Base-by-base conservation (phyloP, 1,140 invertebrate genomes). In the Panagrolaimus sp. region DNA sequence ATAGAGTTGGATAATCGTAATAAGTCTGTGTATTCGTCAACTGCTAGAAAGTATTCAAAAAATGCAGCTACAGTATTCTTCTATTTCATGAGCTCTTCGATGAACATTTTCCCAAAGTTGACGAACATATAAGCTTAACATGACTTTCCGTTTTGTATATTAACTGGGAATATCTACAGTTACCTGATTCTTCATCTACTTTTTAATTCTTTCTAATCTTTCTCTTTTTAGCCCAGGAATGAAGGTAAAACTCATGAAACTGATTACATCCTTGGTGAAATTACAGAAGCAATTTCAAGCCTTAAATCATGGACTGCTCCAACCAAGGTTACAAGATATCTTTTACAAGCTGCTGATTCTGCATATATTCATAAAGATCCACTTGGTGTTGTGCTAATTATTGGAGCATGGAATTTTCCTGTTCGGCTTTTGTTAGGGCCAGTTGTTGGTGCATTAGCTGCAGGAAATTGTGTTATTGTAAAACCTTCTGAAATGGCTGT, bases 391-490 rank as follows among this genome's bases (percentile, higher is more conserved):
- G 81, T 89, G 14, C 86, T 98, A 1, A 86, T 96, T 1, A 91
- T 98, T 66, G 92, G 92, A 14, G 89, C 94, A 5, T 0, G 94
- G 94, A 98, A 98, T 86, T 98, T 97, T 85, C 95, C 95, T 0
- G 74, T 98, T 23, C 90, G 93, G 78, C 84, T 98, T 53, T 84
- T 89, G 1, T 73, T 96, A 5, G 74, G 86, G 14, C 89, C 90
- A 0, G 78, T 92, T 65, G 85, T 90, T 20, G 90, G 91, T 7
- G 93, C 93, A 0, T 89, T 98, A 62, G 91, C 93, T 38, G 92
- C 92, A 63, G 95, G 93, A 20, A 97, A 97, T 84, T 90, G 90
- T 85, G 91, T 90, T 23, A 86, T 98, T 27, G 70, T 97, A 8
- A 97, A 97, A 84, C 94, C 94, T 13, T 95, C 92, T n/a, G 95